Base-by-base conservation (phyloP, 2,888 invertebrate genomes). In the Agriopis marginaria region DNA sequence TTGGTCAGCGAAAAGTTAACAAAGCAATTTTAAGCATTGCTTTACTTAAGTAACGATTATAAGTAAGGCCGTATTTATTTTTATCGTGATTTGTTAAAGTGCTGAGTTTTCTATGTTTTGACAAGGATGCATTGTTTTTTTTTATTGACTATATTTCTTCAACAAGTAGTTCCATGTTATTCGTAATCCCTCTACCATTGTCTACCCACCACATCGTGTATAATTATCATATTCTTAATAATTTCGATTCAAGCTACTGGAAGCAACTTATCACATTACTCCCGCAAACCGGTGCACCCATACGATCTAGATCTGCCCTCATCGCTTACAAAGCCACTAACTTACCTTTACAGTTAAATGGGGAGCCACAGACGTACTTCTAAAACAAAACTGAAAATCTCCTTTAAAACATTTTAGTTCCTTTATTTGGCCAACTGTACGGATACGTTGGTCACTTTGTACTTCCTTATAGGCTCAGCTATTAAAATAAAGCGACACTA, bases 401-500 rank as follows among this genome's bases (percentile, higher is more conserved):
- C n/a, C 12, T 9, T 10, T 45, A 3, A 8, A 12, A 47, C 23
- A 45, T 47, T 0, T 45, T 32, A 58, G 58, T 45, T 58, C 23
- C 14, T 45, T n/a, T 12, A 58, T 45, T 45, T 58, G n/a, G 23
- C 23, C 58, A 47, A 32, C n/a, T 45, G 23, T 3, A 23, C 4
- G 12, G 12, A 7, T 17, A 56, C 7, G 6, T 44, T 58, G 45
- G 32, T 47, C 12, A 3, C 12, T 58, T 9, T 23, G 32, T 8
- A 72, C 66, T 72, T 75, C 75, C 76, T 76, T 75, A 76, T 75
- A 72, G 71, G 73, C 68, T 39, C 61, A 51, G 54, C 75, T 75
- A 75, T 74, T 74, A 76, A 74, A 76, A 72, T 71, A 76, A 72
- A 71, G 71, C 73, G 75, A 73, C 76, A 72, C 68, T 75, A 76